A percentile compares a stretch with the other conserved stretches of the same genome.
Evolutionary conservation across 1,140 invertebrate species (phyloP).

Genomic region (Drosophila ogumai): DNA sequence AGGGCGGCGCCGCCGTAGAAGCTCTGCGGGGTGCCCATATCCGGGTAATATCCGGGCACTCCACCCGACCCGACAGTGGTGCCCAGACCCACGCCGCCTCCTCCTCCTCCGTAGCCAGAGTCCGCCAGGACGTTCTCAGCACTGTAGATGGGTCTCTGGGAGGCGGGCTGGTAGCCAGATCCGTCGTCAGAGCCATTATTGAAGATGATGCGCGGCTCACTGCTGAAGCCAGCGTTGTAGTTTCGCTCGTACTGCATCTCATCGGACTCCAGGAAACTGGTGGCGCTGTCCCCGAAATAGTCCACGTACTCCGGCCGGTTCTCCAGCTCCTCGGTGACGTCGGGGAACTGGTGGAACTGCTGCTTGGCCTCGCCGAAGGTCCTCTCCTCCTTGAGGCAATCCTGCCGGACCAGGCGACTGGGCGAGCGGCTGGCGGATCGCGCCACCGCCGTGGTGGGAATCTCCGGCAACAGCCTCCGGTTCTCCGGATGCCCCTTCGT

Average conservation of each 20-base stretch:
- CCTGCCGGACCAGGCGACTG: conserved; percentile 80
- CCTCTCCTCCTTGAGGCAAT: conserved; percentile 81
- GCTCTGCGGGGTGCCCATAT: conserved; percentile 43
- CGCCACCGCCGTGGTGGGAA: conserved; percentile 67
- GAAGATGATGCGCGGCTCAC: conserved; percentile 84
- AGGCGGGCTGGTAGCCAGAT: conserved; percentile 46
- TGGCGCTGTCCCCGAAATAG: conserved; percentile 78
- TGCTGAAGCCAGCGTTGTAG: conserved; percentile 79
- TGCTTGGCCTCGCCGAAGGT: conserved; percentile 84
- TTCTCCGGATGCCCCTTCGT: conserved; percentile 70
- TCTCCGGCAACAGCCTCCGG: conserved; percentile 77
- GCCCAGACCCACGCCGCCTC: conserved; percentile 22
- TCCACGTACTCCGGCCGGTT: conserved; percentile 75
- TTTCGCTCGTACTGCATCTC: conserved; percentile 83
- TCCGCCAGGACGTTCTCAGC: conserved; percentile 71
- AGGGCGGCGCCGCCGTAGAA: conserved; percentile 60
- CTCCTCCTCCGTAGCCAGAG: conserved; percentile 37
- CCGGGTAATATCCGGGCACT: conserved; percentile 53
- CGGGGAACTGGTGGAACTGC: conserved; percentile 80
- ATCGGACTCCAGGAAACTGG: conserved; percentile 79
- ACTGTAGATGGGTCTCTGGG: conserved; percentile 73
- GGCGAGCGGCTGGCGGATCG: conserved; percentile 68
- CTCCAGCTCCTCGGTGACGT: conserved; percentile 76
- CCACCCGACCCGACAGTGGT: conserved; percentile 23
- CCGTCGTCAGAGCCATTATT: conserved; percentile 75